Evolutionary conservation across 2,797 vertebrate genomes (phyloP).

Genomic region (Anguilla obscura): DNA sequence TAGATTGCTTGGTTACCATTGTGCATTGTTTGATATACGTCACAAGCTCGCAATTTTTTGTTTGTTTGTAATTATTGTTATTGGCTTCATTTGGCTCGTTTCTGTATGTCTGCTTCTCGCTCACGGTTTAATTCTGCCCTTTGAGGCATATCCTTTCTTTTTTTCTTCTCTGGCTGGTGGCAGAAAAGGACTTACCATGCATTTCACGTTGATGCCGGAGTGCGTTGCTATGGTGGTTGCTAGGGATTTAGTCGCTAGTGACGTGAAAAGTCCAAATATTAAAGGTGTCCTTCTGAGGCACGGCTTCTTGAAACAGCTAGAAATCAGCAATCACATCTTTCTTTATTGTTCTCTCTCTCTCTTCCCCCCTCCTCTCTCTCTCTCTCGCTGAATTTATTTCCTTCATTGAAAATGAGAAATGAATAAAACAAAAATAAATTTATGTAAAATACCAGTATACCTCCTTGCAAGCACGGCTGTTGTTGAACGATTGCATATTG

Average conservation of each 20-base stretch:
- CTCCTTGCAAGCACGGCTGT: background rate
- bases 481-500: background rate
- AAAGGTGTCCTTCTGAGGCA: constrained; percentile 78
- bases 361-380: constrained; percentile 49
- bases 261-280: constrained; percentile 79
- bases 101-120: constrained; percentile 39
- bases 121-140: constrained; percentile 56
- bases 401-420: constrained; percentile 52
- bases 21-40: constrained; percentile 34
- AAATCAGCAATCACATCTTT: constrained; percentile 58
- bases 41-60: background rate
- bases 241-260: constrained; percentile 79
- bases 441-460: background rate
- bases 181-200: constrained; percentile 74
- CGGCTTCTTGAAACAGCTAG: constrained; percentile 63
- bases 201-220: constrained; percentile 74
- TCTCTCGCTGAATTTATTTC: constrained; percentile 59
- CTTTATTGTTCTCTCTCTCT: constrained; percentile 54
- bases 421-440: background rate
- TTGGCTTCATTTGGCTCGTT: constrained; percentile 45
- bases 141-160: constrained; percentile 52
- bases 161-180: constrained; percentile 59
- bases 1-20: constrained; percentile 29
- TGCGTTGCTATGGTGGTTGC: constrained; percentile 84
- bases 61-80: constrained; percentile 48